Evolutionary conservation across 2,888 invertebrate genomes (phyloP), one percentile per base, ranked within the genome.

Genomic region (Linyphia triangularis): DNA sequence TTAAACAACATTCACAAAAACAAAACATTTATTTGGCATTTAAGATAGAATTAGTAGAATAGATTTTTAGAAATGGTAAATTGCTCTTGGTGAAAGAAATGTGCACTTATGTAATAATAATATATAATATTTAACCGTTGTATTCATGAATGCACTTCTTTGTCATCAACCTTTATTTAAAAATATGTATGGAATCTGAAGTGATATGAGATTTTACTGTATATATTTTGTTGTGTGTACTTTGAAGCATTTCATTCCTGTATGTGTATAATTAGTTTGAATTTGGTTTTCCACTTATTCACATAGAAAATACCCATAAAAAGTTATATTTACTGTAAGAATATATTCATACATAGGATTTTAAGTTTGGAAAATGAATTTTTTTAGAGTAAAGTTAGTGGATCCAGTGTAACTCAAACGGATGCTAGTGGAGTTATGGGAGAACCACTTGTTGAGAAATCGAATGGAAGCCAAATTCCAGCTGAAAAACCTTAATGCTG

Each of bases 371-470:
- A 81, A 72, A 67, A 33, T 57, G 67, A 65, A 81, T 51, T 86
- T 86, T 85, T 86, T 75, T 86, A 86, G 86, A 86, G 40, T 67
- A 86, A 81, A 81, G 86, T 81, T 86, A 86, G 86, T 73, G 86
- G 86, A 81, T 16, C 73, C 61, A 59, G 57, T 81, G 22, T 26
- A 33, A 61, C n/a, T 28, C 28, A 69, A 51, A 65, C 59, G 5
- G 67, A 75, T 26, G 75, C 43, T 67, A 73, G 59, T 28, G 79
- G 81, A 73, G 81, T 28, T 40, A 73, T 22, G 19, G 75, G 69
- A 57, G 65, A 86, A 61, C 65, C 75, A 26, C 75, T 81, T 19
- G 24, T 75, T 40, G 86, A 81, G 24, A 86, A 79, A 65, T 19
- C 81, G 37, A 86, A 67, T 43, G 81, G 57, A 75, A 75, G 86